Conservation (phyloP, 2,113 vertebrate species). For the Reinhardtius hippoglossoides region DNA sequence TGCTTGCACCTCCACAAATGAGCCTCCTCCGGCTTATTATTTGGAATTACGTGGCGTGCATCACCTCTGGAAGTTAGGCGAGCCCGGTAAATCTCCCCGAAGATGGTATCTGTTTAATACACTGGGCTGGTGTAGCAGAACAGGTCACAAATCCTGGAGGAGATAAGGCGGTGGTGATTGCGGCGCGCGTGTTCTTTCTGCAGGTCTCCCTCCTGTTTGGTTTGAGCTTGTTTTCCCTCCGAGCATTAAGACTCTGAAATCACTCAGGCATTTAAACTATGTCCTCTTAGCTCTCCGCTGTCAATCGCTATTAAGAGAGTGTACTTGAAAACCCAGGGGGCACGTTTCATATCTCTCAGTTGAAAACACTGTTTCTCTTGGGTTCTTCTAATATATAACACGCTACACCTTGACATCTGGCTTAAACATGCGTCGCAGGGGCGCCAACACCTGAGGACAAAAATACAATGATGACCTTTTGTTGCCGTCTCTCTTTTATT, state of each 20-base stretch:
- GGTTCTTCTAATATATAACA: neutral
- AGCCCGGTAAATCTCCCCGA: constrained; percentile 47
- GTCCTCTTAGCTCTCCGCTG: constrained; percentile 41
- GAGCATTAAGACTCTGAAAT: constrained; percentile 21
- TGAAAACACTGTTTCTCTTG: neutral
- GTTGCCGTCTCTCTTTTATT: constrained; percentile 42
- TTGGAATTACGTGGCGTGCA: constrained; percentile 52
- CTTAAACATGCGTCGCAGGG: constrained; percentile 20
- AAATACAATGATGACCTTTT: constrained; percentile 58
- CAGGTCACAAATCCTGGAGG: constrained; percentile 40
- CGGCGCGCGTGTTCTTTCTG: constrained; percentile 12
- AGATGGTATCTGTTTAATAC: constrained; percentile 61
- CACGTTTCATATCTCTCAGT: neutral
- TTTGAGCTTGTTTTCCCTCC: constrained; percentile 24
- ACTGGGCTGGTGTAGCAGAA: constrained; percentile 32
- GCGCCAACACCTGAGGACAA: constrained; percentile 36
- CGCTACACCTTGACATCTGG: neutral
- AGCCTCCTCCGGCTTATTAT: constrained; percentile 47
- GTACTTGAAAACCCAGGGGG: constrained; percentile 13
- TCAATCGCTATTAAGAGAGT: constrained; percentile 44
- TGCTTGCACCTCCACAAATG: constrained; percentile 64
- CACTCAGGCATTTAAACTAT: constrained; percentile 55
- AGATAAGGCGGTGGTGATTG: constrained; percentile 33
- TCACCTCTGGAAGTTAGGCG: constrained; percentile 53
- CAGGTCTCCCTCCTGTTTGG: constrained; percentile 6